Base-by-base conservation (phyloP, 2,888 invertebrate genomes). In the Cantharis lateralis region DNA sequence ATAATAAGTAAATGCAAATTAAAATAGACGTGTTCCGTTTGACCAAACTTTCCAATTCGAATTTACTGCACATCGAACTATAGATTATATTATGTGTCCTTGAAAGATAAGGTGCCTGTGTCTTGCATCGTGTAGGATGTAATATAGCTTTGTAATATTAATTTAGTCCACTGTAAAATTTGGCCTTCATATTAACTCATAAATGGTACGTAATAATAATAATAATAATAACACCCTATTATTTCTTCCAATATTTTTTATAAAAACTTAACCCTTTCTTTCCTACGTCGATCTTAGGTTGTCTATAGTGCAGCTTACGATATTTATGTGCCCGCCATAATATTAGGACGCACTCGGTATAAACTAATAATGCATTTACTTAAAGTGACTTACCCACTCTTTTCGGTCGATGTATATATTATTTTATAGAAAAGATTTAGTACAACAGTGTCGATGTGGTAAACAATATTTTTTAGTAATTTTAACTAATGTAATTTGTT, bases 11-110 rank as follows among this genome's bases (percentile, higher is more conserved):
- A 74, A 15, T 71, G 48, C 71, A 32, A 63, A 68, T 77, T 62
- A 68, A 77, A 62, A 71, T 74, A 62, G 28, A 69, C 62, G 20
- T 68, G 61, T 77, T 68, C 68, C 74, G 71, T 76, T 48, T 74
- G 79, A 79, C 77, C 77, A 79, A 79, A 62, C 15, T 74, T 70
- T 74, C 68, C 75, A 70, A 77, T 70, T 76, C 79, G 79, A 79
- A 79, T 79, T 77, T 77, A 77, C 24, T 75, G 73, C 77, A 79
- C 77, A 79, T 77, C 79, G 77, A 77, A 79, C 77, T 75, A 62
- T 75, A 78, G 78, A 48, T 63, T 76, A 66, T 71, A 63, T 48
- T 70, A 77, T 69, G 74, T 77, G 74, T 74, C 77, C 74, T 78
- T 72, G 64, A 70, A 71, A 66, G 32, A 75, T 75, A 78, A 68